Percentiles rank a stretch among this genome's conserved stretches.
Evolutionary conservation across 2,888 invertebrate genomes (phyloP).

Genomic region (Eristalis intricaria): DNA sequence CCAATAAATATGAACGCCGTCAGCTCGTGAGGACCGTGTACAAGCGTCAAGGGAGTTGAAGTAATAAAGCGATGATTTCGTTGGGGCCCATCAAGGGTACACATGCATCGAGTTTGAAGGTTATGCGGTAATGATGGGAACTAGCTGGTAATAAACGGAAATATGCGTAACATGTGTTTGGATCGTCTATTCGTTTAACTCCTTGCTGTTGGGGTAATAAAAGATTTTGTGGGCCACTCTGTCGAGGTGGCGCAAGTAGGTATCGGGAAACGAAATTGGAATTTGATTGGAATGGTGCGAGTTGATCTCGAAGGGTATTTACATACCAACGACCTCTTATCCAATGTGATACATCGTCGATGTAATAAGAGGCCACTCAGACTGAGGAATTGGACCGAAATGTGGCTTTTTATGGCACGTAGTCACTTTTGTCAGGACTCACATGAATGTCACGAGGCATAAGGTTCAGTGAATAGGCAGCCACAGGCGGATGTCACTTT

Average conservation of each 20-base stretch:
- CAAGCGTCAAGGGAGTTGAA: neutral
- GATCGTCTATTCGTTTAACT: neutral
- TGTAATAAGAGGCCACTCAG: neutral
- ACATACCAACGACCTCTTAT: neutral
- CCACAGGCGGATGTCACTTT: too few species aligned
- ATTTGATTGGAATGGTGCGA: neutral
- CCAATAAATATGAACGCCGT: neutral
- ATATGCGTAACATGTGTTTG: neutral
- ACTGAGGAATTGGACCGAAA: neutral
- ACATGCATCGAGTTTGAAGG: neutral
- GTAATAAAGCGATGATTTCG: neutral
- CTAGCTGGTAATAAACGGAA: neutral
- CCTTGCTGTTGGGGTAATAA: neutral
- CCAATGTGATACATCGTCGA: neutral
- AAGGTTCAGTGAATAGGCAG: too few species aligned
- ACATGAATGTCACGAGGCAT: neutral
- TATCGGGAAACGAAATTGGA: neutral
- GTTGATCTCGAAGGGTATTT: neutral
- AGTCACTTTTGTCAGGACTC: neutral
- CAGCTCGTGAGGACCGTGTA: neutral
- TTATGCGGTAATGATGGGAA: neutral
- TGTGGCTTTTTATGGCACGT: neutral
- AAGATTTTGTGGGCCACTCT: neutral
- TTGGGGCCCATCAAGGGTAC: neutral
- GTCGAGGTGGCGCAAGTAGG: neutral